Evolutionary conservation across 1,140 invertebrate species (phyloP), one percentile per base, ranked within the genome.

Genomic region (Gyrodactylus salaris): DNA sequence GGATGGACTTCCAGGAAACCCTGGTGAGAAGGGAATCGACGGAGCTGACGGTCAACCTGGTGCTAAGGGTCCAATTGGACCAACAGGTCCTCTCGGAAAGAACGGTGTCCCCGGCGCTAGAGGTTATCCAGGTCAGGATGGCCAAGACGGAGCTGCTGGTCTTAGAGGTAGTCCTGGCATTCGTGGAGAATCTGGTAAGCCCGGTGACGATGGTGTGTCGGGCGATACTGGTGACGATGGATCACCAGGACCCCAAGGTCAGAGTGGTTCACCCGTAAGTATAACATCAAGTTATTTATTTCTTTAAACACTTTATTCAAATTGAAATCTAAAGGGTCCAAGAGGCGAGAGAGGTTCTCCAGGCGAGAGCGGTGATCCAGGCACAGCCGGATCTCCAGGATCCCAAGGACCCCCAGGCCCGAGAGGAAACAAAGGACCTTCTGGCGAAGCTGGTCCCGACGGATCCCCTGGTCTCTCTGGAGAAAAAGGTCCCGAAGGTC

Each of bases 101-200:
- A 72, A 72, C n/a, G 70, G 70, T 23, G 70, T 25, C 1, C 1
- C 25, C 24, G 70, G 70, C n/a, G 23, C 70, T 25, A 23, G 26
- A 26, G 70, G 70, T 25, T 26, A 23, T 25, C 70, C 20, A 7
- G 70, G 70, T n/a, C 25, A 23, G 2, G 26, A 72, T 25, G 70
- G 70, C 19, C 16, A 23, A 19, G 16, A 19, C 2, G 70, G 70
- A 1, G 16, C 70, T 22, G 16, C 1, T 2, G 70, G 70, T 25
- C n/a, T n/a, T n/a, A 72, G 70, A 72, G 70, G 70, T 26, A 26
- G 20, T 26, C 24, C 70, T 23, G 70, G 70, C n/a, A 20, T n/a
- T 26, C 1, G 23, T 1, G 70, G 70, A 72, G 23, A 23, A 72
- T n/a, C 24, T 72, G 70, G 70, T 72, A 19, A 23, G 16, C 70